Evolutionary conservation across 1,140 invertebrate genomes (phyloP), one percentile per base, ranked within the genome.

Genomic region (Leptopilina clavipes): DNA sequence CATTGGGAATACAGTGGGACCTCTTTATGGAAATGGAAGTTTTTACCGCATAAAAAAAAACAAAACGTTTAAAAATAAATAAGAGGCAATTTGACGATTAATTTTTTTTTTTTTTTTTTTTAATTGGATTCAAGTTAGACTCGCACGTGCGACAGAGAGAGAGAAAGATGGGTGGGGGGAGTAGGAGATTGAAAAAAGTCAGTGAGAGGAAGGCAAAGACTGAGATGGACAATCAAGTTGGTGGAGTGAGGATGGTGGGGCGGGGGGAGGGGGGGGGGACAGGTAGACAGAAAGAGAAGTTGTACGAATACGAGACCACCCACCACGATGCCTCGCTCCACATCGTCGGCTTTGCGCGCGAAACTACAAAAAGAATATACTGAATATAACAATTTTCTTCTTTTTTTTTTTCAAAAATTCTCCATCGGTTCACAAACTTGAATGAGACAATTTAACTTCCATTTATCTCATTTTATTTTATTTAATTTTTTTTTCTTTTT

Each of bases 271-370:
- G 44, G 70, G 75, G 74, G 80, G 79, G 72, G 79, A 81, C 59
- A 78, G 76, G 82, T 77, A 83, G 84, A 84, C 81, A 76, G 82
- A 85, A 82, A 85, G 83, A 84, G 84, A 81, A 83, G 84, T 84
- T 82, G 84, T 86, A 85, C 82, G 82, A 84, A 85, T 79, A 81
- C 79, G 80, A 79, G 86, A 86, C 87, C 87, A 87, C 87, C 87
- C 86, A 88, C 80, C 65, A 80, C 79, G 86, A 78, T 74, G 77
- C 74, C 76, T 77, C 52, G 25, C 37, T 75, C 73, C 74, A 70
- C 45, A 48, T 70, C 79, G 74, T 77, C 77, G 83, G 83, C 84
- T 85, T 85, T 79, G 84, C 84, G 82, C 85, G 83, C 85, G 81
- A 83, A 83, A 86, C 83, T 84, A 77, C 73, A 81, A 79, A 82